A percentile compares a stretch with the other conserved stretches of the same genome.
These are phyloP conservation scores for Hippocampus mohnikei DNA, from an alignment of 2,113 vertebrate species.

Conservation along the genomic window DNA sequence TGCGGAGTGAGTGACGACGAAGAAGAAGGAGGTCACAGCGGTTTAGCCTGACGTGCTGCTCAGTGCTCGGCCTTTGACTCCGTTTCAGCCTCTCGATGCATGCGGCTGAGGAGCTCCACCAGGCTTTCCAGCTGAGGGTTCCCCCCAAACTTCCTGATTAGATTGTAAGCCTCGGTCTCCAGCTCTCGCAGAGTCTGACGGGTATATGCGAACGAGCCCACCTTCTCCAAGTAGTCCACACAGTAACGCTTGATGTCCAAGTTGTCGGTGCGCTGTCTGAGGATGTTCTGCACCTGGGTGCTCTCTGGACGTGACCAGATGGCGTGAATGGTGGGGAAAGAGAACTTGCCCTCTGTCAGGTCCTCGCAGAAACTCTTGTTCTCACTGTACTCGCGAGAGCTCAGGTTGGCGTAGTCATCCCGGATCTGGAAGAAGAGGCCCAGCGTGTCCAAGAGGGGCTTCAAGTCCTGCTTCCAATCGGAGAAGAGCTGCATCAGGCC, in stretches of 20 bases:
- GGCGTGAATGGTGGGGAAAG: slow-evolving; percentile 94
- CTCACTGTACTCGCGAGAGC: slow-evolving; percentile 87
- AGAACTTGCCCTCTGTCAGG: slow-evolving; percentile 96
- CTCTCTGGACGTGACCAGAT: slow-evolving; percentile 90
- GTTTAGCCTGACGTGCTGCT: slow-evolving; percentile 23
- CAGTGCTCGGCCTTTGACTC: slow-evolving; percentile 9
- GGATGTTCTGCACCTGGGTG: slow-evolving; percentile 96
- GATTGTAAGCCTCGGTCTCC: slow-evolving; percentile 83
- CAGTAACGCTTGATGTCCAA: slow-evolving; percentile 94
- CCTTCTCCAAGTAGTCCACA: slow-evolving; percentile 90
- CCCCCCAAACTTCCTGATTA: slow-evolving; percentile 83
- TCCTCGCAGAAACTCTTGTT: slow-evolving; percentile 99
- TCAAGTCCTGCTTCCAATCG: slow-evolving; percentile 82
- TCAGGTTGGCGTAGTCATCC: slow-evolving; percentile 94
- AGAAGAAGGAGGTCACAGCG: slow-evolving; percentile 27
- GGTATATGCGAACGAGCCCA: slow-evolving; percentile 94
- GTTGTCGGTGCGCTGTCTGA: slow-evolving; percentile 93
- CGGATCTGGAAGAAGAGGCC: slow-evolving; percentile 97
- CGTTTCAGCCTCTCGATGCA: slow-evolving; percentile 74
- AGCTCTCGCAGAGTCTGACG: slow-evolving; percentile 83
- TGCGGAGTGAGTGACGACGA: not conserved
- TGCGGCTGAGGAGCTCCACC: slow-evolving; percentile 81
- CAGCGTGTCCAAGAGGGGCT: slow-evolving; percentile 89
- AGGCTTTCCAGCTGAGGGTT: slow-evolving; percentile 90
- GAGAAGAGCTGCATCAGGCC: slow-evolving; percentile 98